Base-by-base conservation (phyloP, 1,140 invertebrate species). In the Goniozus legneri region DNA sequence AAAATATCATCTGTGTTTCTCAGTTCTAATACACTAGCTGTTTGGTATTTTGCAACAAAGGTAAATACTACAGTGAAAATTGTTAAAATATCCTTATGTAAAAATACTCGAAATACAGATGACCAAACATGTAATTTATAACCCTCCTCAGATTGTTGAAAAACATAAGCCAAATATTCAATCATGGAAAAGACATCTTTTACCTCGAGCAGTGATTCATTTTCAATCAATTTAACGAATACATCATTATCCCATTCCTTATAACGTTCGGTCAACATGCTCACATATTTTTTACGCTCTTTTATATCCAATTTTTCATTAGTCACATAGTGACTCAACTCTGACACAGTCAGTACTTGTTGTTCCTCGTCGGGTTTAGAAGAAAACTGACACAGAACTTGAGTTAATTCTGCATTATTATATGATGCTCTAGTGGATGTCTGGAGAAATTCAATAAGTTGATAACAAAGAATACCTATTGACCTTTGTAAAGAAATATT, bases 41-140 rank as follows among this genome's bases (percentile, higher is more conserved):
- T 57, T 22, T 70, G 44, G 14, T 71, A 54, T n/a, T 58, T 67
- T 1, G 59, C n/a, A 18, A 72, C 58, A 33, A 64, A 72, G 8
- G 49, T 27, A 0, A 69, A 15, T 18, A 61, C 44, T 0, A 62
- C 58, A 39, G 61, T 44, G 1, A 63, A 61, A 3, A 73, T 42
- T 16, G 53, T 38, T 6, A n/a, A 3, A 1, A 65, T 22, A 8
- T 51, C 38, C 18, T 63, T 53, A n/a, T 16, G 13, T 0, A 58
- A 3, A 1, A 72, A n/a, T 10, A 58, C 34, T 38, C 45, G 47
- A 0, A 43, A 53, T 3, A 64, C 13, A 2, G 40, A 44, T 1
- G 15, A 21, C 6, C 63, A 67, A 3, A 47, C 36, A 2, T 49
- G 42, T 1, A 65, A 38, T 30, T 65, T 62, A 2, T 48, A 37